Conservation (phyloP, 2,113 vertebrate genomes). For the Gallinago media region DNA sequence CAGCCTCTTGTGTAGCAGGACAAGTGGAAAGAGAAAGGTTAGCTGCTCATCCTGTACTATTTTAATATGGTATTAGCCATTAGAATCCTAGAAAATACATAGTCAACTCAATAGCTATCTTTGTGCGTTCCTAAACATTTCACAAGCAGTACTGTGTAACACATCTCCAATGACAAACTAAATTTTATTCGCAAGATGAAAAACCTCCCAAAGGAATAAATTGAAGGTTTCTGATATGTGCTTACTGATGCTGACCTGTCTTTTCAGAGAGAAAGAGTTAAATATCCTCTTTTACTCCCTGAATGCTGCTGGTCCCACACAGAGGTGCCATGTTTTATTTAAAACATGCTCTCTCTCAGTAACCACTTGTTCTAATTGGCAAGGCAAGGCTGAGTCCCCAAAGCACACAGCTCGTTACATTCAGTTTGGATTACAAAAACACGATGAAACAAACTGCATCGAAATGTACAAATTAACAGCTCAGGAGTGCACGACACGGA, state of each 20-base stretch:
- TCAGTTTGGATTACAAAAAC: slow-evolving; percentile 85
- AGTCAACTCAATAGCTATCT: background rate
- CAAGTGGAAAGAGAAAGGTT: background rate
- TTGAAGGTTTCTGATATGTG: background rate
- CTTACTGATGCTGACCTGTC: background rate
- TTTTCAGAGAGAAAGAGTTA: slow-evolving; percentile 70
- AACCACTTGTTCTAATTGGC: slow-evolving; percentile 86
- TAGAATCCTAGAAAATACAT: background rate
- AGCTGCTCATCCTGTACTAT: background rate
- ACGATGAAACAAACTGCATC: slow-evolving; percentile 81
- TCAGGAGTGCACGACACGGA: slow-evolving; percentile 72
- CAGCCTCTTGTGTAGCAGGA: background rate
- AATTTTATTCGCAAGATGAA: slow-evolving; percentile 10
- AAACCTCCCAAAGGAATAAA: background rate
- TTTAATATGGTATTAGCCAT: background rate
- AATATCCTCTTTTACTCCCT: slow-evolving; percentile 65
- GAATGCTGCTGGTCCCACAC: slow-evolving; percentile 46
- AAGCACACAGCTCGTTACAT: slow-evolving; percentile 83
- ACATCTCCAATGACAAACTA: background rate
- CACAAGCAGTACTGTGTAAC: background rate
- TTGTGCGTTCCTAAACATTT: background rate
- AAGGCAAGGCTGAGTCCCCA: slow-evolving; percentile 80
- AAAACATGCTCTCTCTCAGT: slow-evolving; percentile 80
- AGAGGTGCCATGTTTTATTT: slow-evolving; percentile 84
- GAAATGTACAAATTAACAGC: slow-evolving; percentile 83